Evolutionary conservation across 2,113 vertebrate species (phyloP).

Genomic region (Furnarius figulus): DNA sequence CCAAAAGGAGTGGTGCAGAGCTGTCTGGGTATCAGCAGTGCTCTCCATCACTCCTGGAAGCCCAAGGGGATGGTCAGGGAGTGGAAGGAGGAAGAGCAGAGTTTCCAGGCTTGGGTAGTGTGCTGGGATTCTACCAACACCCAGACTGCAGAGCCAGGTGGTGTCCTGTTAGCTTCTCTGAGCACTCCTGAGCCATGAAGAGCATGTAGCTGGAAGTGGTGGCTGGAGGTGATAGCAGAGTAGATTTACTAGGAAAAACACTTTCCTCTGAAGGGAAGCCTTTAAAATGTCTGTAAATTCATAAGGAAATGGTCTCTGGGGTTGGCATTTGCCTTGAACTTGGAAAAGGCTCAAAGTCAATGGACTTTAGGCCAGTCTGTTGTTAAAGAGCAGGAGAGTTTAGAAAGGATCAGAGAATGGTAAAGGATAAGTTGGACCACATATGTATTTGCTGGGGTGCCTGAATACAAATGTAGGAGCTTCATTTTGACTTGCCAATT

Average conservation of each 20-base stretch:
- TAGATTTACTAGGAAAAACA: neutral
- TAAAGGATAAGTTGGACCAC: neutral
- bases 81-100: neutral
- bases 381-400: neutral
- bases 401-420: neutral
- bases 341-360: neutral
- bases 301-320: neutral
- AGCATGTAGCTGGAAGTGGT: neutral
- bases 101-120: rapidly evolving
- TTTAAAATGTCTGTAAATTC: neutral
- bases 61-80: neutral
- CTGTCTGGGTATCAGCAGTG: neutral
- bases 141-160: neutral
- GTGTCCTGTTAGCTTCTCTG: neutral
- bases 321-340: neutral
- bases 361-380: neutral
- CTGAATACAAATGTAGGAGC: neutral
- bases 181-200: neutral
- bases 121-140: neutral
- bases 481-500: neutral
- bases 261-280: neutral
- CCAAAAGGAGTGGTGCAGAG: neutral
- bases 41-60: neutral
- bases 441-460: neutral
- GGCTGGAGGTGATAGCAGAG: neutral